phyloP scores from a whole-genome alignment of 2,113 vertebrate genomes.

The Seriola aureovittata region DNA sequence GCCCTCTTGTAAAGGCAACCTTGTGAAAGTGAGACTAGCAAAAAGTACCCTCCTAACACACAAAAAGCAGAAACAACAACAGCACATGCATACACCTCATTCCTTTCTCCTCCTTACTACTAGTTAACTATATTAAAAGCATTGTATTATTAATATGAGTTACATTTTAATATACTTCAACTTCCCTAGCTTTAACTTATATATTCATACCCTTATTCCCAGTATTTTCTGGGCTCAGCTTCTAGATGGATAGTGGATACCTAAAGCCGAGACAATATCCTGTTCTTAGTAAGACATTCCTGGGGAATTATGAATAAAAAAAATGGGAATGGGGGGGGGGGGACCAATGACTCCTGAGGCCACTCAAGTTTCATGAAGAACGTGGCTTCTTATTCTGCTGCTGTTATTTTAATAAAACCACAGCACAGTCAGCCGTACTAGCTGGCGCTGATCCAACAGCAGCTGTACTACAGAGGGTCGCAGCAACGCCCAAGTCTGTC shows the following conservation, averaged over 20 bases:
- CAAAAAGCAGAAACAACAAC: slow-evolving; percentile 15
- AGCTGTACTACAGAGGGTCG: slow-evolving; percentile 57
- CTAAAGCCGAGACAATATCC: slow-evolving; percentile 76
- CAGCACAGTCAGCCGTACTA: slow-evolving; percentile 43
- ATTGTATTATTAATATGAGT: not conserved
- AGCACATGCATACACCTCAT: not conserved
- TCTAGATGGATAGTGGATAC: slow-evolving; percentile 49
- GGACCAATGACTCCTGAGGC: slow-evolving; percentile 44
- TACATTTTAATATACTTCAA: not conserved
- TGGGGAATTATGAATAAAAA: slow-evolving; percentile 66
- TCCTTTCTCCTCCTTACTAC: not conserved
- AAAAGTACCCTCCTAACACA: slow-evolving; percentile 29
- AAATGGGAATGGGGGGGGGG: slow-evolving; percentile 37
- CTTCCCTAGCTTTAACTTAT: slow-evolving; percentile 17
- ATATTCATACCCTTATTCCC: slow-evolving; percentile 32
- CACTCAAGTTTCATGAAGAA: slow-evolving; percentile 65
- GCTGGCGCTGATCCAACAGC: slow-evolving; percentile 66
- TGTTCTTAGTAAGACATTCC: slow-evolving; percentile 72
- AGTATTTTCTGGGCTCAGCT: slow-evolving; percentile 46
- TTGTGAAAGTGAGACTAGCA: slow-evolving; percentile 61
- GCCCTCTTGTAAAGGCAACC: slow-evolving; percentile 55
- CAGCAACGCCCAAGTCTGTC: slow-evolving; percentile 58
- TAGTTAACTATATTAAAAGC: not conserved
- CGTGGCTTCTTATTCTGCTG: slow-evolving; percentile 60
- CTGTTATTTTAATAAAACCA: slow-evolving; percentile 79